Conservation (phyloP, 2,888 invertebrate species). For the Parnassius smintheus region DNA sequence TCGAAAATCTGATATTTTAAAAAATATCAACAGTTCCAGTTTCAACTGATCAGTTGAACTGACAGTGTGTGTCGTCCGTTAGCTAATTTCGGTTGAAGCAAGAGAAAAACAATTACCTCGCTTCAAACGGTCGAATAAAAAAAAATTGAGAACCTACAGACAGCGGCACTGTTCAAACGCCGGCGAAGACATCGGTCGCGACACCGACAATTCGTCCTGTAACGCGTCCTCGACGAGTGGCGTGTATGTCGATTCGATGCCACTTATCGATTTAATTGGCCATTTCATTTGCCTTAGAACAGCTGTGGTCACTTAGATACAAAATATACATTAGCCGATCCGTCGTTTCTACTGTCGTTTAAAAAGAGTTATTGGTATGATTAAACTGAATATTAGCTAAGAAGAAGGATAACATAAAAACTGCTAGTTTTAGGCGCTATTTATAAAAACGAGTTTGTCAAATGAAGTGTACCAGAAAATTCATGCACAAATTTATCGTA, state of each 20-base stretch:
- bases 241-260: slow-evolving; percentile 34
- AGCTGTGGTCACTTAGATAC: slow-evolving; percentile 6
- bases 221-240: slow-evolving; percentile 41
- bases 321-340: slow-evolving; percentile 4
- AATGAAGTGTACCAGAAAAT: too few relatives aligned
- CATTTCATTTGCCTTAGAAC: slow-evolving; percentile 30
- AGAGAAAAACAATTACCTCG: too few relatives aligned
- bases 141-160: slow-evolving; percentile 11
- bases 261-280: slow-evolving; percentile 56
- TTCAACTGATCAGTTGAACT: too few relatives aligned
- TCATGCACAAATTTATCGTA: too few relatives aligned
- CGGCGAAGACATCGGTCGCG: slow-evolving; percentile 50
- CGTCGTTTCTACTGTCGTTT: not conserved
- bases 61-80: too few relatives aligned
- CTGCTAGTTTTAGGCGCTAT: too few relatives aligned
- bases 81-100: too few relatives aligned
- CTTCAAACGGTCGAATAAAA: not conserved
- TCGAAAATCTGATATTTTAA: too few relatives aligned
- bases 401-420: too few relatives aligned
- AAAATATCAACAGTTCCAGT: too few relatives aligned
- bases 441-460: too few relatives aligned
- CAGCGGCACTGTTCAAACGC: slow-evolving; percentile 46
- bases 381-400: too few relatives aligned
- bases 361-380: not conserved
- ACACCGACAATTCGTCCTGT: slow-evolving; percentile 62